Evolutionary conservation across 1,140 invertebrate species (phyloP).

Genomic region (Galleria mellonella): DNA sequence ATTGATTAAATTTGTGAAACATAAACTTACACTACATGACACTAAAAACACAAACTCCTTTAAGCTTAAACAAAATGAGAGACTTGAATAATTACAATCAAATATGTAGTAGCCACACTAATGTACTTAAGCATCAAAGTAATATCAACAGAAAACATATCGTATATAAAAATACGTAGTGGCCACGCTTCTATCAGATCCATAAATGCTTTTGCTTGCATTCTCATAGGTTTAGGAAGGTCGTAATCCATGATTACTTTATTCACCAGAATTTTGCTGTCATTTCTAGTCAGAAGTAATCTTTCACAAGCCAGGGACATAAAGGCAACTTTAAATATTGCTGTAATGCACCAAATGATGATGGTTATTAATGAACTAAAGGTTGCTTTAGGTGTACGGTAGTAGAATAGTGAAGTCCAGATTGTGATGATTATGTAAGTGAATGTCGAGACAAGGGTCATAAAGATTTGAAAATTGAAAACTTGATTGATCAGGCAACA

Average conservation of each 20-base stretch:
- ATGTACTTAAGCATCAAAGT: conserved; percentile 44
- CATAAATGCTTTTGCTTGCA: conserved; percentile 48
- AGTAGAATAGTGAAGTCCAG: conserved; percentile 39
- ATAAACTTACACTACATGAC: too few species aligned
- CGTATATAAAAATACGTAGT: conserved; percentile 30
- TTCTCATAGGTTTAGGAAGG: conserved; percentile 26
- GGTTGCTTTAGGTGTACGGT: conserved; percentile 8
- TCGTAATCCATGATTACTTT: conserved; percentile 48
- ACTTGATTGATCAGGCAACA: conserved; percentile 30
- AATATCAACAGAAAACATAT: conserved; percentile 45
- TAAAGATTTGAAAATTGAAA: conserved; percentile 45
- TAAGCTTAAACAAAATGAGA: conserved; percentile 32
- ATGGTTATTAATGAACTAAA: conserved; percentile 18
- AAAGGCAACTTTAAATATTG: conserved; percentile 26
- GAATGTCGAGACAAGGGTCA: conserved; percentile 38
- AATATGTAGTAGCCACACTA: conserved; percentile 41
- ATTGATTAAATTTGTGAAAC: too few species aligned
- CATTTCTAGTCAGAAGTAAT: conserved; percentile 23
- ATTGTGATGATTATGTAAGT: conserved; percentile 39
- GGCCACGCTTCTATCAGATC: conserved; percentile 43
- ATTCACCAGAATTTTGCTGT: conserved; percentile 34
- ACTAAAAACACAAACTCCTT: too few species aligned
- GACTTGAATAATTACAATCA: conserved; percentile 48
- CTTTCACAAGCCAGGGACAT: conserved; percentile 39
- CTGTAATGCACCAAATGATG: conserved; percentile 26